phyloP scores from a whole-genome alignment of 1,140 invertebrate genomes.

The Lasaia peninsularis region DNA sequence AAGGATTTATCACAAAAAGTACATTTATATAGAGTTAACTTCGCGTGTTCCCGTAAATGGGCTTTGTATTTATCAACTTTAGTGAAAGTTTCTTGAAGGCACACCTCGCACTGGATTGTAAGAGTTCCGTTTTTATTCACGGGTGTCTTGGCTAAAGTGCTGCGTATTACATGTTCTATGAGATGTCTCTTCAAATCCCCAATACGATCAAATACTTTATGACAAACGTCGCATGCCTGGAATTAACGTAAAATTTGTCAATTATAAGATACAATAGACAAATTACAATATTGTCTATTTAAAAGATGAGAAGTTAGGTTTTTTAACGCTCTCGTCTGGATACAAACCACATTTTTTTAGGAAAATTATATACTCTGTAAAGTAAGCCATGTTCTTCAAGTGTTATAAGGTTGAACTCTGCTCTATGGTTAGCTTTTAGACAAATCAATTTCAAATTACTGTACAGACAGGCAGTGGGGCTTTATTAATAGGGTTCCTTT shows the following conservation, averaged over 20 bases:
- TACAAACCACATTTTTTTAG: too few relatives aligned
- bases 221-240: slow-evolving; percentile 64
- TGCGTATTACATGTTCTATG: slow-evolving; percentile 66
- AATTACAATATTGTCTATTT: neutral
- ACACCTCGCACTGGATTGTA: slow-evolving; percentile 62
- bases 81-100: slow-evolving; percentile 50
- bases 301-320: neutral
- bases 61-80: slow-evolving; percentile 67
- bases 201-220: slow-evolving; percentile 66
- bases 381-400: too few relatives aligned
- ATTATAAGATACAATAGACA: too few relatives aligned
- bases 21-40: slow-evolving; percentile 70
- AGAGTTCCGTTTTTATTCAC: slow-evolving; percentile 51
- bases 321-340: too few relatives aligned
- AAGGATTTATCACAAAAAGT: slow-evolving; percentile 72
- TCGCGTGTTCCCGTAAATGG: slow-evolving; percentile 69
- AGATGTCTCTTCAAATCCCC: slow-evolving; percentile 70
- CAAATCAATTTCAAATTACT: too few relatives aligned
- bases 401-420: too few relatives aligned
- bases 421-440: too few relatives aligned
- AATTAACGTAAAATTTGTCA: slow-evolving; percentile 20
- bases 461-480: too few relatives aligned
- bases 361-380: too few relatives aligned
- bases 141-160: slow-evolving; percentile 56
- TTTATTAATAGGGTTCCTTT: too few relatives aligned